phyloP scores from a whole-genome alignment of 2,797 vertebrate genomes.

The Gobionotothen gibberifrons region DNA sequence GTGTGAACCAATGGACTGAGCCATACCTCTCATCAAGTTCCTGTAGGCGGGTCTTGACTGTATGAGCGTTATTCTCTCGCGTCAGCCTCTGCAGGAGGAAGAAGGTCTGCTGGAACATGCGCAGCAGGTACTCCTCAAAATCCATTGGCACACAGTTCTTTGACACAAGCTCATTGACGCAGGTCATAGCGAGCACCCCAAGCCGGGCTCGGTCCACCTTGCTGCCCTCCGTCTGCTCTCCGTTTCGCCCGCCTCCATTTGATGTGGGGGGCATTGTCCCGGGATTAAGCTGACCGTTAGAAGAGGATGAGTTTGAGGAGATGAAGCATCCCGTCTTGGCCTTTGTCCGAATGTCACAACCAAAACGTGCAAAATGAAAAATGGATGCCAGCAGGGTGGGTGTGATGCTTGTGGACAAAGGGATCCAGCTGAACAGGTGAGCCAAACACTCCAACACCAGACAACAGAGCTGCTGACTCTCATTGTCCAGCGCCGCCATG shows the following conservation, averaged over 20 bases:
- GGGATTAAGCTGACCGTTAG: constrained; percentile 72
- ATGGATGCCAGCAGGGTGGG: constrained; percentile 96
- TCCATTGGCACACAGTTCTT: constrained; percentile 99
- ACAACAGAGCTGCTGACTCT: constrained; percentile 93
- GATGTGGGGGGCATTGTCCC: constrained; percentile 68
- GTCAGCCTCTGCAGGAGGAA: constrained; percentile 97
- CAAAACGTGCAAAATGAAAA: constrained; percentile 97
- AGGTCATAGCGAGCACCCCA: constrained; percentile 96
- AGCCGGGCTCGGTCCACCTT: constrained; percentile 90
- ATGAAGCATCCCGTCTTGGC: constrained; percentile 75
- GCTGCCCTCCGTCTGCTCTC: constrained; percentile 67
- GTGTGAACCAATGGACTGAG: not conserved
- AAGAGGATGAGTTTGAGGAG: constrained; percentile 72
- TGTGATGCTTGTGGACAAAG: constrained; percentile 95
- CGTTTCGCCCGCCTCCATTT: constrained; percentile 76
- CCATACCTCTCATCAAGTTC: constrained; percentile 97
- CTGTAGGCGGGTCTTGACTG: constrained; percentile 93
- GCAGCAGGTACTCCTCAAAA: constrained; percentile 97
- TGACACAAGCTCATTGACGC: constrained; percentile 98
- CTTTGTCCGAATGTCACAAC: constrained; percentile 89
- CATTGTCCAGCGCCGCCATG: constrained; percentile 90
- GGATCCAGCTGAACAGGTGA: constrained; percentile 99
- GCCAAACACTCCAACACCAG: constrained; percentile 96
- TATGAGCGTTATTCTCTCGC: constrained; percentile 92
- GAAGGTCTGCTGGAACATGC: constrained; percentile 99